Evolutionary conservation across 2,113 vertebrate genomes (phyloP).

Genomic region (Indicator maculatus): DNA sequence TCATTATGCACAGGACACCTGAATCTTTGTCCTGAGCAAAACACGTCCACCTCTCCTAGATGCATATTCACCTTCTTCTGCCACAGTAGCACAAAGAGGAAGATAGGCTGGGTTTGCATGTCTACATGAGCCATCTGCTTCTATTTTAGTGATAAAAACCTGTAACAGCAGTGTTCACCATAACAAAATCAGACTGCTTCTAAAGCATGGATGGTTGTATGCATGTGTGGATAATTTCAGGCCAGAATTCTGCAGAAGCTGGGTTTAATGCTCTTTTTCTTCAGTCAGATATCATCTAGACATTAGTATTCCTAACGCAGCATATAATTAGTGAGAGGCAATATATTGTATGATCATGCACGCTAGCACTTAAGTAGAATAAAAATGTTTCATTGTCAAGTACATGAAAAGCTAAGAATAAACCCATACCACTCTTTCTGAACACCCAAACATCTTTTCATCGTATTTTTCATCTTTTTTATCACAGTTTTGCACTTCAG

Average conservation of each 20-base stretch:
- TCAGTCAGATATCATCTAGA: conserved; percentile 34
- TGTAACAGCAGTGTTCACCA: conserved; percentile 33
- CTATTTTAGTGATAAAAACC: conserved; percentile 76
- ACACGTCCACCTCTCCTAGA: conserved; percentile 36
- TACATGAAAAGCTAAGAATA: conserved; percentile 52
- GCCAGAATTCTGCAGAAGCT: conserved; percentile 65
- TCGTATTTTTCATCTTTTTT: not conserved
- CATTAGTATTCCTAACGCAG: conserved; percentile 56
- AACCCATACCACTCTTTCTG: conserved; percentile 29
- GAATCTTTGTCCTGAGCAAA: conserved; percentile 25
- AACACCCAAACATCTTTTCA: conserved; percentile 52
- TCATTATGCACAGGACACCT: not conserved
- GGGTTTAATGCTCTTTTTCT: conserved; percentile 10
- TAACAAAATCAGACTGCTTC: conserved; percentile 63
- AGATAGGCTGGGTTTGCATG: conserved; percentile 23
- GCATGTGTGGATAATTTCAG: conserved; percentile 6
- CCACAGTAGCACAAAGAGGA: conserved; percentile 38
- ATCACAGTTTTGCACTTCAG: conserved; percentile 34
- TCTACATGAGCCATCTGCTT: conserved; percentile 75
- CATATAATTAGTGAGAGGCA: conserved; percentile 75
- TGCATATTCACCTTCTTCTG: conserved; percentile 63
- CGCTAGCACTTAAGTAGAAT: conserved; percentile 74
- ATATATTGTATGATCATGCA: conserved; percentile 76
- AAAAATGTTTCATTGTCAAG: conserved; percentile 63
- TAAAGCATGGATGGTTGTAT: conserved; percentile 46